A percentile compares a stretch with the other conserved stretches of the same genome.
Evolutionary conservation across 1,140 invertebrate genomes (phyloP).

Genomic region (Homarus americanus): DNA sequence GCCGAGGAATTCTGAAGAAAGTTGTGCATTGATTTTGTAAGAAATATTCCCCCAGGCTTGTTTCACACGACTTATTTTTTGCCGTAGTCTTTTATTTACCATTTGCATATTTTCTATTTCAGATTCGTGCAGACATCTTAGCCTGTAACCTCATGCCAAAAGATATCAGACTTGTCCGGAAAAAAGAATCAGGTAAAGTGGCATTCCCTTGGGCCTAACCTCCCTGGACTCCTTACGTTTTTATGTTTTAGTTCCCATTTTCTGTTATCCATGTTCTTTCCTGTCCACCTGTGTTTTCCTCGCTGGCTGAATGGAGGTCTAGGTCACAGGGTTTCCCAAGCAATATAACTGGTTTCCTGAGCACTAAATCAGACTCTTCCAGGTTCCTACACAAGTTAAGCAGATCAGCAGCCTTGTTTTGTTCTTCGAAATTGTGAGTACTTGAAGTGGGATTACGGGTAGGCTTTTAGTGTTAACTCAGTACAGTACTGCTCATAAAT

Average conservation of each 20-base stretch:
- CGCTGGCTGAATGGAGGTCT: constrained; percentile 58
- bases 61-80: no score
- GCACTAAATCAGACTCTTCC: constrained; percentile 65
- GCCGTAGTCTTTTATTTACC: no score
- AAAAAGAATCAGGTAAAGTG: constrained; percentile 89
- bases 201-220: constrained; percentile 75
- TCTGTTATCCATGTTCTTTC: constrained; percentile 64
- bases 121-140: constrained; percentile 86
- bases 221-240: constrained; percentile 63
- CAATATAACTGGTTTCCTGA: constrained; percentile 21
- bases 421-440: constrained; percentile 42
- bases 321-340: constrained; percentile 62
- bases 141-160: constrained; percentile 87
- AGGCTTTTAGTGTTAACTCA: constrained; percentile 12
- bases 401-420: constrained; percentile 41
- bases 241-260: constrained; percentile 70
- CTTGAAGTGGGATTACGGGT: constrained; percentile 18
- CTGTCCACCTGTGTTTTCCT: constrained; percentile 66
- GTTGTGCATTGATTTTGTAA: no score
- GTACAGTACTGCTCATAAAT: constrained; percentile 8
- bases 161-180: constrained; percentile 90
- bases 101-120: no score
- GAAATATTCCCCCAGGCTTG: no score
- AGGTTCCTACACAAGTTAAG: constrained; percentile 36
- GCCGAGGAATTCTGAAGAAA: no score